Conservation (phyloP, 2,888 invertebrate genomes). For the Cecidostiba fungosa region DNA sequence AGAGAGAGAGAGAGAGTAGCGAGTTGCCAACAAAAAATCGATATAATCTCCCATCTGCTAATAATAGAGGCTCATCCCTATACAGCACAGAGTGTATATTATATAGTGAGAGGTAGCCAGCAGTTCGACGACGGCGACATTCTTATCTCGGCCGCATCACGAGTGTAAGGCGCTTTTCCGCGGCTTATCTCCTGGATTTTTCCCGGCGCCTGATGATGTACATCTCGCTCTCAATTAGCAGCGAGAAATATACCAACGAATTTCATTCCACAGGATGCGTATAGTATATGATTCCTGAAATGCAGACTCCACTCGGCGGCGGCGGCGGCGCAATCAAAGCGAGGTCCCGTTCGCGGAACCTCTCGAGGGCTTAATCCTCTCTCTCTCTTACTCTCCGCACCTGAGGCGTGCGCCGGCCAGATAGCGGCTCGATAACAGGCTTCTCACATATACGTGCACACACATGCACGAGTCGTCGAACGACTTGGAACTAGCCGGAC, state of each 20-base stretch:
- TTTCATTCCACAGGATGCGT: not conserved
- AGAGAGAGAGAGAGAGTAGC: constrained; percentile 56
- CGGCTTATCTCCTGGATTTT: not conserved
- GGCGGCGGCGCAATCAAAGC: constrained; percentile 3
- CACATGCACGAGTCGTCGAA: constrained; percentile 58
- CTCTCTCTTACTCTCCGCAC: constrained; percentile 22
- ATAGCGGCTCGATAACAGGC: constrained; percentile 61
- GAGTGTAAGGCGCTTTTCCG: constrained; percentile 10
- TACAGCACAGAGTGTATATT: too few species aligned
- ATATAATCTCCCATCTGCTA: constrained; percentile 79
- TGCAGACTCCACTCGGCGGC: not conserved
- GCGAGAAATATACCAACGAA: not conserved
- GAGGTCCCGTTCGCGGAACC: constrained; percentile 62
- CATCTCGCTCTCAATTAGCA: not conserved
- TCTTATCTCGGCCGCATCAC: constrained; percentile 19
- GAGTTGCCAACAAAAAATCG: constrained; percentile 73
- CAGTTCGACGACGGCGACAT: constrained; percentile 63
- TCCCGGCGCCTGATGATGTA: not conserved
- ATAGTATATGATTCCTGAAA: not conserved
- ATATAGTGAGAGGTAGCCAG: constrained; percentile 68
- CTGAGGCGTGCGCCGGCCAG: constrained; percentile 59
- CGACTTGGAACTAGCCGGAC: constrained; percentile 70
- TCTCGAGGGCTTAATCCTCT: constrained; percentile 62
- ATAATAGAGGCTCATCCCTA: constrained; percentile 77
- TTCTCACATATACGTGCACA: not conserved